Evolutionary conservation across 1,140 invertebrate genomes (phyloP), one percentile per base, ranked within the genome.

Genomic region (Pararge aegeria): DNA sequence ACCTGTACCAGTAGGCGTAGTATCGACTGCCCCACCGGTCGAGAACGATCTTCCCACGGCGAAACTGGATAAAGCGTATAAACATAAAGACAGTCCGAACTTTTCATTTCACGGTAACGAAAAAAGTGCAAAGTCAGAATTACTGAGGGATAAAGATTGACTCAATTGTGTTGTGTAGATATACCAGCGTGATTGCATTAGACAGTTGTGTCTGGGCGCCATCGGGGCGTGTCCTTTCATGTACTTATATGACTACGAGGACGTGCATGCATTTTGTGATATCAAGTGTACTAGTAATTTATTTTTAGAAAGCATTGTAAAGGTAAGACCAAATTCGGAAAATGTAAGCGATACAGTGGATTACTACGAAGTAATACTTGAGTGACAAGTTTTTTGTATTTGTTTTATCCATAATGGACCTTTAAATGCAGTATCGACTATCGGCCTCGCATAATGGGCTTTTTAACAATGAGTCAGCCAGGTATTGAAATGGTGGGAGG

Each of bases 71-170:
- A 91, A 90, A 73, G 89, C 85, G 6, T 90, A 91, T 30, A 90
- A 83, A 73, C 89, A 90, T 70, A 87, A 83, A 58, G 88, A 90
- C 50, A 87, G 78, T 69, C 74, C 78, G 38, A 85, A 84, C 58
- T 85, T 90, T 66, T 85, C 85, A 54, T 89, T 82, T 67, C 74
- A 90, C 52, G 81, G 85, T 16, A 89, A 73, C 57, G 90, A 90
- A 66, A 91, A 90, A 75, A 89, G 89, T 84, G 89, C 89, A 63
- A 90, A 91, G 69, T 89, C 87, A 67, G 85, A 90, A 61, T 78
- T 91, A 63, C 71, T 91, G 40, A 85, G 87, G 70, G 87, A 90
- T 74, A 90, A 91, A 81, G 90, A 91, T 70, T 90, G 89, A 84
- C 70, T 55, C 15, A 58, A 52, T 55, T 29, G 63, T 70, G 61